These are phyloP conservation scores for Pelvicachromis taeniatus DNA, from an alignment of 2,113 vertebrate genomes.

Conservation along the genomic window DNA sequence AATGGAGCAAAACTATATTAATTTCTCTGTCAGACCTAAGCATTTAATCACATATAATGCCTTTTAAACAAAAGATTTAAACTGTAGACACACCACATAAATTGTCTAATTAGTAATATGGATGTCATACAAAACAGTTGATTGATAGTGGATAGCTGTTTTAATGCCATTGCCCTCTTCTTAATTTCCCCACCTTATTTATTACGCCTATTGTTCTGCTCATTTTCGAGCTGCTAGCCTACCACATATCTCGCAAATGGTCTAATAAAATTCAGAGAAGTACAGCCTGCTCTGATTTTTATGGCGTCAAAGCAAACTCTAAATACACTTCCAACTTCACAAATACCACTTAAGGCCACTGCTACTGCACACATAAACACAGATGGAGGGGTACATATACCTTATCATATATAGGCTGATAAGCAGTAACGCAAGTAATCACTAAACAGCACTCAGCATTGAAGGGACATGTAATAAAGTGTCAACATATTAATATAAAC, in stretches of 20 bases:
- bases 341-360: background rate
- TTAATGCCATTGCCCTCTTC: background rate
- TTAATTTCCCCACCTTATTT: background rate
- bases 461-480: background rate
- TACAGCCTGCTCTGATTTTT: conserved; percentile 2
- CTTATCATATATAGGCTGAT: background rate
- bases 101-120: too few relatives aligned
- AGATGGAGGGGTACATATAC: background rate
- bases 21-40: too few relatives aligned
- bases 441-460: background rate
- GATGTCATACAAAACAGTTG: too few relatives aligned
- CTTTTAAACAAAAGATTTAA: background rate
- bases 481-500: background rate
- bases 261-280: conserved; percentile 4
- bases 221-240: background rate
- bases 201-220: background rate
- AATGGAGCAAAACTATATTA: too few relatives aligned
- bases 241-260: background rate
- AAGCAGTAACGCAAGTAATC: background rate
- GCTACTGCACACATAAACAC: background rate
- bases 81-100: rapidly evolving
- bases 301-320: conserved; percentile 22
- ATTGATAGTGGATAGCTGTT: background rate
- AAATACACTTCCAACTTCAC: background rate
- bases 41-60: too few relatives aligned